Base-by-base conservation (phyloP, 2,113 vertebrate species). In the Catharus minimus region DNA sequence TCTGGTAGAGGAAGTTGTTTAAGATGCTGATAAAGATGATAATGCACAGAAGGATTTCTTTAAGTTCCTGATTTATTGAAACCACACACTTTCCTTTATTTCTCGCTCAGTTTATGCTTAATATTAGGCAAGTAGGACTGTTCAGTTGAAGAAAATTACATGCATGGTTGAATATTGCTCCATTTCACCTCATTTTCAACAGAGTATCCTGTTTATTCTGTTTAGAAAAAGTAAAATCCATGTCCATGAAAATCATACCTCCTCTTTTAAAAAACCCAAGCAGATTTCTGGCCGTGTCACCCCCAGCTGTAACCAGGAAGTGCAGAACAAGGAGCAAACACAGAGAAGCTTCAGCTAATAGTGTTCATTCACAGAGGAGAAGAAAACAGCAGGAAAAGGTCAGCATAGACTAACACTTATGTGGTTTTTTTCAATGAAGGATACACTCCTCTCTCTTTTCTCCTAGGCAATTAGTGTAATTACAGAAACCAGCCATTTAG, bases 381-480 rank as follows among this genome's bases (percentile, higher is more conserved):
- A 52, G 50, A 74, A 57, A 87, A 41, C 46, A 65, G 82, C 85
- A 87, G 71, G 89, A 86, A 82, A 95, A 89, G 90, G 88, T 86
- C 92, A 85, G 71, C 0, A 0, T 10, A 69, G 57, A 78, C 68
- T 81, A 66, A 49, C 53, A 69, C 91, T 55, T 80, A 24, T 0
- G 20, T 38, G 13, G 9, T 3, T 93, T 90, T 89, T 80, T 82
- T 87, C 76, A 84, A 46, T 58, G 67, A 69, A 91, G 61, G 73
- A 68, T 55, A 73, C 71, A 56, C 44, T 88, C 41, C 65, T 90
- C 75, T 92, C 27, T 82, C 89, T 86, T 79, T 92, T 82, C 57
- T 95, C 74, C 28, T 36, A 74, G 86, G 79, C 91, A 96, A 94
- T 96, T 95, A 95, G 52, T 14, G 4, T 90, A 88, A 95, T 95